Evolutionary conservation across 2,888 invertebrate species (phyloP), one percentile per base, ranked within the genome.

Genomic region (Gryllus longicercus): DNA sequence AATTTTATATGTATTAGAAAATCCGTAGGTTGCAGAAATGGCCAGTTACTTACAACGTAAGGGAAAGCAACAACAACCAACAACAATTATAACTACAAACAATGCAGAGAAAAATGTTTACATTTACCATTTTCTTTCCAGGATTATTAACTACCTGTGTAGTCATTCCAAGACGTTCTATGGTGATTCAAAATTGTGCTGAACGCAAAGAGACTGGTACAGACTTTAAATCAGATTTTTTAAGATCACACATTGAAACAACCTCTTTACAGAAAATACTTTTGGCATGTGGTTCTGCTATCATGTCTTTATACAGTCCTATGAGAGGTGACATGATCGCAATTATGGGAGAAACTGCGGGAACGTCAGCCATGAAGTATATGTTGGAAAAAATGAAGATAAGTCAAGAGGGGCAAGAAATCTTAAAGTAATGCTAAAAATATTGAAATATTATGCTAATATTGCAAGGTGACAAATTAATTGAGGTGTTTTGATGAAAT

Each of bases 331-430:
- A 99, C 86, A 96, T 97, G 96, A 95, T 99, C 83, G 97, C 98
- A 38, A 95, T 96, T 83, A 90, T 98, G 84, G 97, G 97, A 1
- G 98, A 99, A 89, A 95, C 96, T 0, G 96, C 97, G 14, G 97
- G 93, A 76, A 84, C 86, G 74, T 86, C 86, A 77, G 94, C 97
- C 4, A 88, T 97, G 10, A 88, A 89, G 82, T 89, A 91, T 84
- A 95, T 98, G 88, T 89, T 91, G 79, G 86, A 89, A 75, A 91
- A 91, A 86, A 97, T 99, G 97, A 87, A 91, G 82, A 88, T 89
- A 77, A 93, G 93, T 80, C 86, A 90, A 2, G 96, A 96, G 88
- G 98, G 98, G 2, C 86, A 87, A 25, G 89, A 92, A 83, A 95
- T 99, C 81, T 84, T 91, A 5, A 81, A 80, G 82, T 82, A 12